Evolutionary conservation across 30 jellyfish, hydroid and myxozoan species (phyloP).

Genomic region (Clytia hemisphaerica): DNA sequence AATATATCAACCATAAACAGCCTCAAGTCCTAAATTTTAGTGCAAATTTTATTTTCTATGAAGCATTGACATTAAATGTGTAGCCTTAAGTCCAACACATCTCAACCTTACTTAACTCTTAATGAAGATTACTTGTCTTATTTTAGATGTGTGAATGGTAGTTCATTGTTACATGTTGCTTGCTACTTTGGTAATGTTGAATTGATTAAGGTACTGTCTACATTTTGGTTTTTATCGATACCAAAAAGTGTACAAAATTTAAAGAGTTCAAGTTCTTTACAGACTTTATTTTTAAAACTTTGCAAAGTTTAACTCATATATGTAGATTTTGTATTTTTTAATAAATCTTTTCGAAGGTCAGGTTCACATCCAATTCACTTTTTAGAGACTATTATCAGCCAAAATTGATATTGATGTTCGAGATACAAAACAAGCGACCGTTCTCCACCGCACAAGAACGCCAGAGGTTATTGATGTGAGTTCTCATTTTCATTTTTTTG

Average conservation of each 20-base stretch:
- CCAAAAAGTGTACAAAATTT: not conserved
- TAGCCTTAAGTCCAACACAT: not conserved
- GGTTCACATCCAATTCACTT: too few species aligned
- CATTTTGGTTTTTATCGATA: not conserved
- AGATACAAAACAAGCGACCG: constrained; percentile 55
- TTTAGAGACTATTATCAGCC: constrained; percentile 46
- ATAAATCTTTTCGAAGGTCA: too few species aligned
- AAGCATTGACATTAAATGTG: not conserved
- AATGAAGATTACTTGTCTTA: not conserved
- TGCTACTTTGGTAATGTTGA: constrained; percentile 40
- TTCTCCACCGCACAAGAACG: constrained; percentile 56
- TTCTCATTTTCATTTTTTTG: not conserved
- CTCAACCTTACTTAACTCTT: not conserved
- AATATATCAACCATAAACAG: too few species aligned
- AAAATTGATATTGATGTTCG: constrained; percentile 40
- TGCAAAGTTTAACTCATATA: too few species aligned
- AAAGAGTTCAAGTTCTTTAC: not conserved
- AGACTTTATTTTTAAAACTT: not conserved
- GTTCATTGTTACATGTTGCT: constrained; percentile 65
- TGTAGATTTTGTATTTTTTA: too few species aligned
- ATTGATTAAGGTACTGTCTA: constrained; percentile 40
- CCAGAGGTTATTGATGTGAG: constrained; percentile 43
- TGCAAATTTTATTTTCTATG: too few species aligned
- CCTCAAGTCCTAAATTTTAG: too few species aligned
- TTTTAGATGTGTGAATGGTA: constrained; percentile 59